Percentiles rank a stretch among this genome's conserved stretches.
phyloP scores from a whole-genome alignment of 2,888 invertebrate species.

The Trachelus troglodyta region DNA sequence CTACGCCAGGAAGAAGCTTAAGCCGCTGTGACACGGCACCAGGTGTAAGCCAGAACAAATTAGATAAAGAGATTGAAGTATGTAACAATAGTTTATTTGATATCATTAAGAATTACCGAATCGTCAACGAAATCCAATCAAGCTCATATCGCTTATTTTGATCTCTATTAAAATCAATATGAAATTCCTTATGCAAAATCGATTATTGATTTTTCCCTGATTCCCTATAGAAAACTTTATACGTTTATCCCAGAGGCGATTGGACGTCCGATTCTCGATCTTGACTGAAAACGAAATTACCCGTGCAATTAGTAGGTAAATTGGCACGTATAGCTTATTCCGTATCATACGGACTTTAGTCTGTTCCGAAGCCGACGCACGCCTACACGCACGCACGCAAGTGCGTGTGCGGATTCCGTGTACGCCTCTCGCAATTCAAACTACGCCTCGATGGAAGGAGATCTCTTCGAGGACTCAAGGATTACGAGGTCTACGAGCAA shows the following conservation, averaged over 20 bases:
- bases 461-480: neutral
- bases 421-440: neutral
- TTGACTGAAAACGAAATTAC: neutral
- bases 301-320: neutral
- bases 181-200: neutral
- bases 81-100: neutral
- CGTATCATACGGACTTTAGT: slow-evolving; percentile 2
- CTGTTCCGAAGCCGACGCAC: neutral
- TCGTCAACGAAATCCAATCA: neutral
- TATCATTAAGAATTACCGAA: neutral
- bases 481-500: slow-evolving; percentile 25
- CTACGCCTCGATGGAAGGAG: neutral
- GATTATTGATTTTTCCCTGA: neutral
- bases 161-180: neutral
- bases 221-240: neutral
- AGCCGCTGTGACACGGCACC: slow-evolving; percentile 16
- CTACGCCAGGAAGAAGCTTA: slow-evolving; percentile 36
- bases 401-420: neutral
- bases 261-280: neutral
- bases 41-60: neutral
- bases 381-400: neutral
- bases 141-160: neutral
- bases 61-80: neutral
- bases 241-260: neutral
- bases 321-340: neutral